phyloP scores from a whole-genome alignment of 2,113 vertebrate genomes.

The Ariopsis seemanni region DNA sequence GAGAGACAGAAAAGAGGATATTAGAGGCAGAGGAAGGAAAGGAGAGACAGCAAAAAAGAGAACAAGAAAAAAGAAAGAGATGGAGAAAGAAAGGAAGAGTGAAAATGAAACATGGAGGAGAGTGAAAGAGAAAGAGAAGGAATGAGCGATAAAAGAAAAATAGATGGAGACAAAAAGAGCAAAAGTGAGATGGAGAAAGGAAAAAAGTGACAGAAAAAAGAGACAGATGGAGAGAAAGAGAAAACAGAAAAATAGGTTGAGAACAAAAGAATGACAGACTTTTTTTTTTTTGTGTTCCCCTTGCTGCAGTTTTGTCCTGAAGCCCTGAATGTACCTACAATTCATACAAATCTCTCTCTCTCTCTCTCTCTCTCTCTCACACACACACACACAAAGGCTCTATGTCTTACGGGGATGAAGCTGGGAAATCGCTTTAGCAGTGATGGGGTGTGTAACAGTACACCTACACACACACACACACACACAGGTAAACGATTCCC shows the following conservation, averaged over 20 bases:
- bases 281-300: too few species aligned
- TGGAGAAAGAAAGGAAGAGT: neutral
- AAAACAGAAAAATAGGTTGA: neutral
- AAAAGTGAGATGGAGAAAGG: neutral
- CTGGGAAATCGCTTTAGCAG: slow-evolving; percentile 38
- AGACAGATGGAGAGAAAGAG: neutral
- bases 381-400: slow-evolving; percentile 15
- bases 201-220: neutral
- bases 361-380: neutral
- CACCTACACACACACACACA: slow-evolving; percentile 11
- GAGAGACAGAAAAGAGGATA: neutral
- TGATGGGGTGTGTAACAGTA: slow-evolving; percentile 21
- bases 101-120: neutral
- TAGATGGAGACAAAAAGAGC: neutral
- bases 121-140: neutral
- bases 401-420: slow-evolving; percentile 9
- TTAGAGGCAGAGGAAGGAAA: neutral
- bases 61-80: neutral
- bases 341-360: neutral
- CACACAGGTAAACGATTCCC: slow-evolving; percentile 42
- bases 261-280: neutral
- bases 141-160: neutral
- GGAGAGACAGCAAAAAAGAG: neutral
- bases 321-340: neutral
- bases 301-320: neutral